Conservation (phyloP, 2,113 vertebrate species). For the Cebidichthys violaceus region DNA sequence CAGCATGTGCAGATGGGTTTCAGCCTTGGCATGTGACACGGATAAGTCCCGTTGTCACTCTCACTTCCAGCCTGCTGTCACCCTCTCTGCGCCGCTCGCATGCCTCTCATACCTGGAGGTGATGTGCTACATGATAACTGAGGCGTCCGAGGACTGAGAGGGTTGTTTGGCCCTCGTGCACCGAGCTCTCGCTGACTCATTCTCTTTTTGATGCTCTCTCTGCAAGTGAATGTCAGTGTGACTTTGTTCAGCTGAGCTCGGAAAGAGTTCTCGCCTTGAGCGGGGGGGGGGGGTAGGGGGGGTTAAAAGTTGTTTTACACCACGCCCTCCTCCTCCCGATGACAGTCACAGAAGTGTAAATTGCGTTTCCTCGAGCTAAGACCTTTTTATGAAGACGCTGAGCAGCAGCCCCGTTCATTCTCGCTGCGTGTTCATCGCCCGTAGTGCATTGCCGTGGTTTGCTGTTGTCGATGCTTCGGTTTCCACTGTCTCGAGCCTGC, state of each 20-base stretch:
- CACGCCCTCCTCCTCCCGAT: conserved; percentile 31
- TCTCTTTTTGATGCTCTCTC: conserved; percentile 60
- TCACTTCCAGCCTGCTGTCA: conserved; percentile 52
- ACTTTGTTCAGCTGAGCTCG: conserved; percentile 69
- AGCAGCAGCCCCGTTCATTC: background rate
- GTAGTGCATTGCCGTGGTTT: conserved; percentile 26
- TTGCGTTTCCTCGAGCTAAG: background rate
- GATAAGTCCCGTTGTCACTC: conserved; percentile 63
- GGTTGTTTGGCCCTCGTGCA: conserved; percentile 33
- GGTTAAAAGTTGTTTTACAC: conserved; percentile 36
- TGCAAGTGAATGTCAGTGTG: conserved; percentile 63
- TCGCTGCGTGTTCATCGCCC: conserved; percentile 9
- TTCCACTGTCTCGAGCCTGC: conserved; percentile 55
- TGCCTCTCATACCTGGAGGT: conserved; percentile 64
- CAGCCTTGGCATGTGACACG: conserved; percentile 59
- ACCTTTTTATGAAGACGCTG: background rate
- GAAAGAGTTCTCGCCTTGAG: conserved; percentile 43
- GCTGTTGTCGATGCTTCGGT: conserved; percentile 41
- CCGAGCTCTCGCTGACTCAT: conserved; percentile 62
- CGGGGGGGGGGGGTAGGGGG: background rate
- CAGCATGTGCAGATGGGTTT: conserved; percentile 53
- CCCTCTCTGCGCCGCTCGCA: conserved; percentile 46
- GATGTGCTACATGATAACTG: conserved; percentile 55
- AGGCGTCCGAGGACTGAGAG: conserved; percentile 51
- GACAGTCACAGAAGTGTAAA: conserved; percentile 24